A percentile compares a stretch with the other conserved stretches of the same genome.
Conservation (phyloP, 2,797 vertebrate genomes). For the Micromesistius poutassou region DNA sequence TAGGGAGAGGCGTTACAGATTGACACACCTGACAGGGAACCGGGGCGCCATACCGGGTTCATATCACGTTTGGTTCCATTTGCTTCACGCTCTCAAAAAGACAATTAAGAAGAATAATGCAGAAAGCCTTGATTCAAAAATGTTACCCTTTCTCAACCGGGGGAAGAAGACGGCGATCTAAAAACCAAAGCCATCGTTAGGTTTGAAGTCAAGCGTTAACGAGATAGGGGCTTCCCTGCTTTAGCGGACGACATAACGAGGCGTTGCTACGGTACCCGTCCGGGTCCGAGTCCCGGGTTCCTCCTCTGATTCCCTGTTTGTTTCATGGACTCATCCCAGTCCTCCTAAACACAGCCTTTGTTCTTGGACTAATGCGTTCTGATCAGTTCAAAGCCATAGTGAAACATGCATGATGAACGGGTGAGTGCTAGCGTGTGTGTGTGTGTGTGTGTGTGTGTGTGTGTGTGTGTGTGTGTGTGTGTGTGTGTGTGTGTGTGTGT, state of each 20-base stretch:
- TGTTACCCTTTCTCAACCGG: not conserved
- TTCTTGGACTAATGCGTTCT: constrained; percentile 60
- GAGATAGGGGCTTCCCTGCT: not conserved
- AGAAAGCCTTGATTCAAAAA: not conserved
- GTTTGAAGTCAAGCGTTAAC: not conserved
- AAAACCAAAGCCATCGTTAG: not conserved
- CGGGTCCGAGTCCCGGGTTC: constrained; percentile 46
- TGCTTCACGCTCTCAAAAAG: not conserved
- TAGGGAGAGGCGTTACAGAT: not conserved
- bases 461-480: constrained; percentile 17
- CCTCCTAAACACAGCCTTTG: constrained; percentile 60
- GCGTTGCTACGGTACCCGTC: constrained; percentile 39
- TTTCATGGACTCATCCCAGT: constrained; percentile 62
- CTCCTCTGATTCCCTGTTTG: constrained; percentile 54
- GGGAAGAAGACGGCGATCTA: not conserved
- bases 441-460: too few relatives aligned
- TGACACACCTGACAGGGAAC: not conserved
- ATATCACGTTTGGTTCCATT: not conserved
- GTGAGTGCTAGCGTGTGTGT: constrained; percentile 22
- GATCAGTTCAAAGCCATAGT: constrained; percentile 64
- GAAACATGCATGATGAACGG: constrained; percentile 44
- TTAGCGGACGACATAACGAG: not conserved
- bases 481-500: constrained; percentile 19
- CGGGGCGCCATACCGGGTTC: too few relatives aligned
- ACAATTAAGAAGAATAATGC: not conserved